Base-by-base conservation (phyloP, 1,140 invertebrate species). In the Bilobella aurantiaca region DNA sequence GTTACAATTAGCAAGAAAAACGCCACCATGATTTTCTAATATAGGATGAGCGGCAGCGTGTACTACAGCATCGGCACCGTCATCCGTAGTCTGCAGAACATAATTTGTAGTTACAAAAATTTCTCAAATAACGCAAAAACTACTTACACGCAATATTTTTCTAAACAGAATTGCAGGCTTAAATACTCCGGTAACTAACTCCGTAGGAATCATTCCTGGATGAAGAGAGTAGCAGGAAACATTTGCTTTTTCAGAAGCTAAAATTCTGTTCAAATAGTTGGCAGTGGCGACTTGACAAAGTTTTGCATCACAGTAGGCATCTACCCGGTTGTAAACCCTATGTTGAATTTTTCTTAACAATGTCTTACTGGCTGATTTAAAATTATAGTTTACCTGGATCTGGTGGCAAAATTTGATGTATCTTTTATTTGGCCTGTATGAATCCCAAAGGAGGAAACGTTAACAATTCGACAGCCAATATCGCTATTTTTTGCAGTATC, bases 181-280 rank as follows among this genome's bases (percentile, higher is more conserved):
- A 8, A 42, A 12, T 12, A 42, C 34, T 12, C 18, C 8, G 18
- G 34, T 12, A 12, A 8, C 34, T 12, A 95, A 76, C 66, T 89
- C 87, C 1, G 91, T 93, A 75, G 88, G 83, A 1, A 94, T 88
- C 46, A 96, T 80, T 21, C 93, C 93, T 3, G 93, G 93, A 81
- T 96, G 92, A 12, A 94, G 85, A 0, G 86, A 82, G 74, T 86
- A 86, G 0, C 84, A 80, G 75, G 84, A 82, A 1, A 95, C 83
- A 57, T 78, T 76, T 3, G 78, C 63, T 83, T 77, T n/a, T 81
- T 76, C 74, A 79, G 76, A 18, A 90, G 74, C 2, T 84, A n/a
- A n/a, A n/a, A n/a, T 67, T 12, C 78, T 77, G 69, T 90, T 83
- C 16, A 93, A 76, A 73, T 83, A 82, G 65, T 83, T 83, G 1